phyloP scores from a whole-genome alignment of 2,797 vertebrate species.

The Anniella stebbinsi region DNA sequence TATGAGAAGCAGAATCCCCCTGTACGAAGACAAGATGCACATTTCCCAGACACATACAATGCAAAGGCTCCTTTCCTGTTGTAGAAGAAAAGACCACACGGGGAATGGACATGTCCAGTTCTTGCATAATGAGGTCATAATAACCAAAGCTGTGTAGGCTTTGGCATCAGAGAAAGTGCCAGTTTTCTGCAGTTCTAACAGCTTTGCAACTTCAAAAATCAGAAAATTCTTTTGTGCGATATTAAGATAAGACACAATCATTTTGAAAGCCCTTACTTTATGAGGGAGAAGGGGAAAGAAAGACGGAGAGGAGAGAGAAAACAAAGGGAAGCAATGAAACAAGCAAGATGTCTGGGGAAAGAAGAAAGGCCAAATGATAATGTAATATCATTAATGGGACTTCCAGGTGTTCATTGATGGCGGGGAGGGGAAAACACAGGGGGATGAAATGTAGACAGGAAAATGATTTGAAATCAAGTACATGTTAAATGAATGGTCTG shows the following conservation, averaged over 20 bases:
- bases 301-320: not conserved
- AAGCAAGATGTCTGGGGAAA: not conserved
- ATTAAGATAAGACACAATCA: not conserved
- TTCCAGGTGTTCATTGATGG: constrained; percentile 56
- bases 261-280: not conserved
- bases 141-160: not conserved
- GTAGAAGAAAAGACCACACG: not conserved
- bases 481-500: constrained; percentile 46
- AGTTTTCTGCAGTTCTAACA: not conserved
- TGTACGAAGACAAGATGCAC: not conserved
- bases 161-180: not conserved
- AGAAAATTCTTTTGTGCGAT: constrained; percentile 1
- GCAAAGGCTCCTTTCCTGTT: not conserved
- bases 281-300: not conserved
- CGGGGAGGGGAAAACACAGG: constrained; percentile 31
- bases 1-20: not conserved
- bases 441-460: constrained; percentile 47
- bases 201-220: not conserved
- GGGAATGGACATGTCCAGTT: not conserved
- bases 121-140: not conserved
- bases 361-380: constrained; percentile 15
- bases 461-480: constrained; percentile 54
- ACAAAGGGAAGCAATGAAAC: not conserved
- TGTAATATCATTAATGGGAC: constrained; percentile 15
- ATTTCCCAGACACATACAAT: not conserved